phyloP scores from a whole-genome alignment of 2,888 invertebrate genomes.

The Laothoe populi region DNA sequence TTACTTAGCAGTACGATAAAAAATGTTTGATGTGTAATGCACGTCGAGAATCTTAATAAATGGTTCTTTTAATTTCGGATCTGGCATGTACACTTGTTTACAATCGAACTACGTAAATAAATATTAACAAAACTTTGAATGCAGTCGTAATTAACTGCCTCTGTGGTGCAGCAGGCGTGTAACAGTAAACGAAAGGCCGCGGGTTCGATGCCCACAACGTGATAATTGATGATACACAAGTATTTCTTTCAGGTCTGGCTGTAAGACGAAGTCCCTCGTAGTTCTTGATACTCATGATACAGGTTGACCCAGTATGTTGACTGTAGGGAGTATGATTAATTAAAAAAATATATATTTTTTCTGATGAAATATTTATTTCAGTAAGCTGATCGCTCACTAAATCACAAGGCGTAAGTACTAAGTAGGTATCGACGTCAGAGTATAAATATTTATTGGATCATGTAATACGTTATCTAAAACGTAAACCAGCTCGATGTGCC shows the following conservation, averaged over 20 bases:
- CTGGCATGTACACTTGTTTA: neutral
- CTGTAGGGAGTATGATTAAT: too few species aligned
- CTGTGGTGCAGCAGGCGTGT: too few species aligned
- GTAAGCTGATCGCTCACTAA: neutral
- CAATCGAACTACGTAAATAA: neutral
- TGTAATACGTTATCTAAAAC: constrained; percentile 29
- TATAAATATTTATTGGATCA: constrained; percentile 27
- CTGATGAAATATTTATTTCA: neutral
- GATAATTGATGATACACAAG: too few species aligned
- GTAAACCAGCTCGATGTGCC: constrained; percentile 16
- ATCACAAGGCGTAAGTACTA: neutral
- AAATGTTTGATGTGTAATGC: too few species aligned
- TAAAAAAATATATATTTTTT: neutral
- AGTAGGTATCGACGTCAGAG: constrained; percentile 8
- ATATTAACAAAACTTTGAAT: neutral
- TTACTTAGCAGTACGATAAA: too few species aligned
- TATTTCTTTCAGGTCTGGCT: too few species aligned
- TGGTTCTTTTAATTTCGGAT: neutral
- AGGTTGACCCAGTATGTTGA: too few species aligned
- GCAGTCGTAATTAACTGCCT: neutral
- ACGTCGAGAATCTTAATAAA: neutral
- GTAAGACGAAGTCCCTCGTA: too few species aligned
- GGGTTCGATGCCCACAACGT: too few species aligned
- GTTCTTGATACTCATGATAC: too few species aligned
- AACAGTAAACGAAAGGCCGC: too few species aligned